phyloP scores from a whole-genome alignment of 2,888 invertebrate species.

The Epinotia nisella region DNA sequence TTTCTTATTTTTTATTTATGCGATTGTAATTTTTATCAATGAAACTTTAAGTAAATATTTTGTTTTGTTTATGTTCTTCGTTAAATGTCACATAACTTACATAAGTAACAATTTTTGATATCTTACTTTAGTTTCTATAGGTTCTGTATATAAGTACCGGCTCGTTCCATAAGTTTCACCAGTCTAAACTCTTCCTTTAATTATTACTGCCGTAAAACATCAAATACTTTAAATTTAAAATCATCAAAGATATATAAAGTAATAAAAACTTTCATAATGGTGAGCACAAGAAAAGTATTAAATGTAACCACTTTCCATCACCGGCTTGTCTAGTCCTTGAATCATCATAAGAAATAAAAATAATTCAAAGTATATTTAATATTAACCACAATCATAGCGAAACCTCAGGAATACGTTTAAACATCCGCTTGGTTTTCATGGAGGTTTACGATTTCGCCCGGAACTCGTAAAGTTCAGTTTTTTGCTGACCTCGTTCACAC shows the following conservation, averaged over 20 bases:
- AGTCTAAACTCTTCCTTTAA: too few species aligned
- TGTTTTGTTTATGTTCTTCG: too few species aligned
- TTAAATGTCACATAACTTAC: too few species aligned
- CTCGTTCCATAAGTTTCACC: too few species aligned
- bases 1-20: too few species aligned
- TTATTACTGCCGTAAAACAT: too few species aligned
- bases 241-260: not conserved
- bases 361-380: not conserved
- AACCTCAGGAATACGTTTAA: not conserved
- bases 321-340: not conserved
- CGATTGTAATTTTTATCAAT: too few species aligned
- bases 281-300: not conserved
- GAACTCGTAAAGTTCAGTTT: slow-evolving; percentile 55
- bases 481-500: slow-evolving; percentile 21
- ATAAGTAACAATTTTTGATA: too few species aligned
- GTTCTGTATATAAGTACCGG: too few species aligned
- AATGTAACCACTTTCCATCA: not conserved
- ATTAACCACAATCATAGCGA: slow-evolving; percentile 5
- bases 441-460: slow-evolving; percentile 54
- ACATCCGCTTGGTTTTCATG: slow-evolving; percentile 30
- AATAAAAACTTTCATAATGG: not conserved
- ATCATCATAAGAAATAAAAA: not conserved
- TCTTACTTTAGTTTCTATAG: too few species aligned
- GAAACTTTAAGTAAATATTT: too few species aligned
- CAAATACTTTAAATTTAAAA: too few species aligned